Percentiles rank a stretch among this genome's conserved stretches.
These are phyloP conservation scores for Platalea minor DNA, from an alignment of 2,797 vertebrate genomes.

Conservation along the genomic window DNA sequence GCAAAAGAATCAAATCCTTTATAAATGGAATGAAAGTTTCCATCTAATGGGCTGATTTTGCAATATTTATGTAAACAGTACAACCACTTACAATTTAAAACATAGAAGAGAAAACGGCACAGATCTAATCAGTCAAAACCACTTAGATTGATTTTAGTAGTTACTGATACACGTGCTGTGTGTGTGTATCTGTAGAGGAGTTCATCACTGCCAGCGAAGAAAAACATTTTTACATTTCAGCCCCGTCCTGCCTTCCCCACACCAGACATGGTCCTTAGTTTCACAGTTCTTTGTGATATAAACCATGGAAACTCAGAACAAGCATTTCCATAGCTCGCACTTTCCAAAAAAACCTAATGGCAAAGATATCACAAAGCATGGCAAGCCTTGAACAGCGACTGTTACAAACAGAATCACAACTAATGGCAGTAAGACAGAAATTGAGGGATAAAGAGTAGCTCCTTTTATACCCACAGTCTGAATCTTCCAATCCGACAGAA, in stretches of 20 bases:
- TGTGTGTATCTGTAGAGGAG: not conserved
- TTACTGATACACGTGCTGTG: not conserved
- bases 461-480: not conserved
- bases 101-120: not conserved
- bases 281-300: not conserved
- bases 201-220: not conserved
- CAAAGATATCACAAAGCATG: not conserved
- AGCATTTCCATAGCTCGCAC: not conserved
- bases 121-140: not conserved
- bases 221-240: not conserved
- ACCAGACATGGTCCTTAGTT: not conserved
- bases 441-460: not conserved
- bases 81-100: not conserved
- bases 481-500: not conserved
- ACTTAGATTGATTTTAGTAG: not conserved
- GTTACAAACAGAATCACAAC: not conserved
- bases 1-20: not conserved
- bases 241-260: not conserved
- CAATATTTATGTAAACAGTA: not conserved
- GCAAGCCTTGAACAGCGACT: not conserved
- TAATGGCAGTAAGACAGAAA: not conserved
- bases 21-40: not conserved
- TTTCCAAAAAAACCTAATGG: not conserved
- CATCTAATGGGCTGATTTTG: not conserved
- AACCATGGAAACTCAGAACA: not conserved